Base-by-base conservation (phyloP, 2,888 invertebrate species). In the Himalopsyche kuldschensis region DNA sequence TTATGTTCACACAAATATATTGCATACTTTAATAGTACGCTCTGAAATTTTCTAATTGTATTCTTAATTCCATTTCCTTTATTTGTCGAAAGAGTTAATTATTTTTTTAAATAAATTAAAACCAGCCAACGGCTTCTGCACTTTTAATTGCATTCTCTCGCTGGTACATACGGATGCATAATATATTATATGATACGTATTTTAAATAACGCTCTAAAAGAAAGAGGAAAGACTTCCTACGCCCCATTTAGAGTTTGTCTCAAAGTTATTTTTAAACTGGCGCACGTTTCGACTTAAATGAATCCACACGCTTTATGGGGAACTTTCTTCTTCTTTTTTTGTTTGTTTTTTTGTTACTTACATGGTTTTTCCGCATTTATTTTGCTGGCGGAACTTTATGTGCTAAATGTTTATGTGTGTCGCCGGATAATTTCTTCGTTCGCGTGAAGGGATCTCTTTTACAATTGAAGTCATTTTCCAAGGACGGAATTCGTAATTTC, bases 231-330 rank as follows among this genome's bases (percentile, higher is more conserved):
- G 46, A 47, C 75, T 17, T 32, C 75, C 30, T 75, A 20, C 46
- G 80, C 75, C 10, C 80, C 80, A 80, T 80, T 80, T 48, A 80
- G 75, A 75, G 47, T 75, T 80, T 80, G 75, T 80, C 80, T 46
- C 69, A 75, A 80, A 75, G 46, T 75, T 46, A 80, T 32, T 77
- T 46, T 46, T 46, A 69, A 69, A 69, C 20, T 20, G 69, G 69
- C 69, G 69, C 69, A 27, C 69, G 69, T 69, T 30, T 30, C 27
- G 11, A 30, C 69, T 69, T 69, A 69, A 69, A 69, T 69, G 69
- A 69, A 69, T 69, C 69, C 27, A 69, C 69, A 69, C 27, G 20
- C 27, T 69, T 20, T 69, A 69, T 69, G 69, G 20, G 69, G 8
- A 27, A 30, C 30, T 69, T 75, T 80, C 31, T 80, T n/a, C n/a